phyloP scores from a whole-genome alignment of 2,888 invertebrate genomes.

The Drepanosiphum platanoidis region DNA sequence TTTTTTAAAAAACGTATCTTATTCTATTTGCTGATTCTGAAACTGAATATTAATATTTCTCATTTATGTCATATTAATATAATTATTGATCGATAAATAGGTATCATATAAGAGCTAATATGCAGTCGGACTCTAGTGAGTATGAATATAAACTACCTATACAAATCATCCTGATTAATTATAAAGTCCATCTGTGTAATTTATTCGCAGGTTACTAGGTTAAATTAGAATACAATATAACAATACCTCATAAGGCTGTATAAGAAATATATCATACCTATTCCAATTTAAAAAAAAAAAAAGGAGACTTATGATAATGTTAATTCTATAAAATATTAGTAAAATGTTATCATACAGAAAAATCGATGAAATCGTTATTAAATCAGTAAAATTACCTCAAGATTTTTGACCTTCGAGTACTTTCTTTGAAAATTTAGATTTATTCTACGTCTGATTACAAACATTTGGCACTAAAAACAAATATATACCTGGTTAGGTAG shows the following conservation, averaged over 20 bases:
- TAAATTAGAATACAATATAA: neutral
- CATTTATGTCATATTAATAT: too few relatives aligned
- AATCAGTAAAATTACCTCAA: slow-evolving; percentile 7
- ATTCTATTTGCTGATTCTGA: neutral
- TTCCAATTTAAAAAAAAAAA: neutral
- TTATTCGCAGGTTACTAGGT: slow-evolving; percentile 40
- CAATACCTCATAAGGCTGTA: neutral
- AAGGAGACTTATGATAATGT: neutral
- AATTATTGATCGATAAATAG: neutral
- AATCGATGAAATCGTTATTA: too few relatives aligned
- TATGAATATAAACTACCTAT: neutral
- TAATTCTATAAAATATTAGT: neutral
- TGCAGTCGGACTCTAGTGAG: neutral
- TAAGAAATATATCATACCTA: neutral
- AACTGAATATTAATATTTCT: neutral
- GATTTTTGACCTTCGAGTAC: neutral
- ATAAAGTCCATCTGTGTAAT: slow-evolving; percentile 1
- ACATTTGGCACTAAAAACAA: slow-evolving; percentile 39
- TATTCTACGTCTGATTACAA: slow-evolving; percentile 5
- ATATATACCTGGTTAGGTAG: neutral
- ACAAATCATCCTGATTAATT: neutral
- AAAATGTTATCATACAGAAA: neutral
- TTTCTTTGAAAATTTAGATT: neutral
- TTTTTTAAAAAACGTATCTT: too few relatives aligned
- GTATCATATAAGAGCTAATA: too few relatives aligned